A percentile compares a stretch with the other conserved stretches of the same genome.
Evolutionary conservation across 2,797 vertebrate species (phyloP).

Genomic region (Graptemys geographica): DNA sequence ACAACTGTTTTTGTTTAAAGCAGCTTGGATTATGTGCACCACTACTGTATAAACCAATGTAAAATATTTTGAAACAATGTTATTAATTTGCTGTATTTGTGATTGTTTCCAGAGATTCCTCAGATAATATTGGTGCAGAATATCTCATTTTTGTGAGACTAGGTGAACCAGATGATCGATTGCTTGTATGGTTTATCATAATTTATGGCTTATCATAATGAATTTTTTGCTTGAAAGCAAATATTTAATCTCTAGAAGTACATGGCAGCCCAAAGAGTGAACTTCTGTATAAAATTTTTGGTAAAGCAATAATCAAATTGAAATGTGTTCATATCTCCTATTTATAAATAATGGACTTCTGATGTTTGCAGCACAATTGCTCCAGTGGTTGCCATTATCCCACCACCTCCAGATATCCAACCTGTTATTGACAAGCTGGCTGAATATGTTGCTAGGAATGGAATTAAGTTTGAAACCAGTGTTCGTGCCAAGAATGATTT

Average conservation of each 20-base stretch:
- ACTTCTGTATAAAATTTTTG: neutral
- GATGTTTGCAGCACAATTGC: slow-evolving; percentile 80
- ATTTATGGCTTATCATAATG: neutral
- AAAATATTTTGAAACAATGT: neutral
- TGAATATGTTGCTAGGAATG: slow-evolving; percentile 96
- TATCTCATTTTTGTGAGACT: neutral
- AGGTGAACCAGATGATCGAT: neutral
- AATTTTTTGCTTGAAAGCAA: neutral
- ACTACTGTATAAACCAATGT: fast-evolving
- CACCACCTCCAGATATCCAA: slow-evolving; percentile 96
- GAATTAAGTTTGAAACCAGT: slow-evolving; percentile 95
- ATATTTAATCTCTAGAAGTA: neutral
- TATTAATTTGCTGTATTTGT: neutral
- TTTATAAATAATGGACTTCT: neutral
- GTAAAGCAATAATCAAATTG: neutral
- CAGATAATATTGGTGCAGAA: neutral
- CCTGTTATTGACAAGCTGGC: slow-evolving; percentile 99
- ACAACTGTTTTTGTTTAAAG: neutral
- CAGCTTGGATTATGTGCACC: neutral
- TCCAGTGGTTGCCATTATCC: slow-evolving; percentile 91
- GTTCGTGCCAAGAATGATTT: slow-evolving; percentile 97
- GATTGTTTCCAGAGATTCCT: neutral
- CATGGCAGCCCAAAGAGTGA: neutral
- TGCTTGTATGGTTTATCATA: neutral
- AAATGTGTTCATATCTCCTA: neutral